Evolutionary conservation across 2,797 vertebrate species (phyloP), one percentile per base, ranked within the genome.

Genomic region (Sebastes diploproa): DNA sequence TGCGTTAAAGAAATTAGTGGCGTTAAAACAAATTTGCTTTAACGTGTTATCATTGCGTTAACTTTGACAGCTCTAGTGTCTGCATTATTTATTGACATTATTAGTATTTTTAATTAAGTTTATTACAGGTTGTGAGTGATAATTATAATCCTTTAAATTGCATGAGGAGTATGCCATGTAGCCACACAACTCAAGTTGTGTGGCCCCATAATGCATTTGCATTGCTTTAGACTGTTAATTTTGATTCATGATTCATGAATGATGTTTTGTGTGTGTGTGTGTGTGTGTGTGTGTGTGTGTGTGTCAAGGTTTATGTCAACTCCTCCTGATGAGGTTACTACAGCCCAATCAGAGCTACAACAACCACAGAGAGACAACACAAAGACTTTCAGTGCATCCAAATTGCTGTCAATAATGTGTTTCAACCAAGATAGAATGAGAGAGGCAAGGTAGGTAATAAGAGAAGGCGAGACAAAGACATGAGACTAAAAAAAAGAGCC

Each of bases 391-490:
- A 74, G n/a, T 7, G 10, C 54, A 82, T 78, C 78, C 75, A 73
- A 52, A 59, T 78, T 32, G 66, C 78, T 81, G 71, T 77, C 72
- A 72, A 29, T 80, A 72, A 81, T 76, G 78, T 68, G 56, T 63
- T 82, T 77, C 52, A 42, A 42, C 36, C 58, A 10, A 54, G 27
- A 52, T n/a, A 52, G 50, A 52, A n/a, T 46, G 42, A 46, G 42
- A 46, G 42, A 46, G 42, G 42, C 16, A 46, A 16, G 72, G 8
- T 68, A n/a, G 76, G 88, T 82, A 82, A 88, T 13, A 59, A 67
- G 75, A 86, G 82, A 69, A 30, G 60, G 11, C 27, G 52, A 67
- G 71, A 75, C 63, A 77, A 46, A 86, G 80, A 50, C 46, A 12
- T 11, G 23, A 52, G 56, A 61, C 59, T 36, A 22, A 64, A 54